These are phyloP conservation scores for Terebella lapidaria DNA, from an alignment of 2,888 invertebrate genomes.

Conservation along the genomic window DNA sequence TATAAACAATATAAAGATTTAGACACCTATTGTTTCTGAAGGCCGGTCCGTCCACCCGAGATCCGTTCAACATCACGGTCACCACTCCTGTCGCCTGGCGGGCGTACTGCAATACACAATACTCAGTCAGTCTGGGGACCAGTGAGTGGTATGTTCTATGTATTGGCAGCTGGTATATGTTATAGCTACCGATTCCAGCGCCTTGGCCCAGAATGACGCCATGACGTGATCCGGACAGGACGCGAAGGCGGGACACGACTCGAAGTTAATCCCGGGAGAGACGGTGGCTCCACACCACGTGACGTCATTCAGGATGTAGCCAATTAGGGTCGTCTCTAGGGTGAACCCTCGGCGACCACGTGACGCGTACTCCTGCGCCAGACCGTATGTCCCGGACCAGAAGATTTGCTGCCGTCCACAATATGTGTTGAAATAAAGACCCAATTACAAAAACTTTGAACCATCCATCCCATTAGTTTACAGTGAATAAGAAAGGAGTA, in stretches of 20 bases:
- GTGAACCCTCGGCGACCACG: background rate
- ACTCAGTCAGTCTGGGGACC: background rate
- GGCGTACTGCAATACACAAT: conserved; percentile 6
- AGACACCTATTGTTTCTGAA: conserved; percentile 11
- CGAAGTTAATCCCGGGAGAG: conserved; percentile 5
- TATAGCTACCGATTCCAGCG: conserved; percentile 3
- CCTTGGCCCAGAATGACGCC: conserved; percentile 9
- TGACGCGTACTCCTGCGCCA: background rate
- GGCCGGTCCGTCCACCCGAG: conserved; percentile 3
- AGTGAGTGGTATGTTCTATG: background rate
- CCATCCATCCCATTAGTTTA: too few relatives aligned
- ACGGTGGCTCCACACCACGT: conserved; percentile 1
- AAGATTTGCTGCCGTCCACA: background rate
- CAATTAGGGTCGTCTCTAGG: conserved; percentile 5
- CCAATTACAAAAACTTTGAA: too few relatives aligned
- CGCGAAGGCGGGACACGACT: conserved; percentile 5
- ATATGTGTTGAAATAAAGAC: background rate
- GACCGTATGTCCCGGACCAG: conserved; percentile 2
- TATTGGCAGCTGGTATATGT: background rate
- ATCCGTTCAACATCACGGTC: conserved; percentile 8
- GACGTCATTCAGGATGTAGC: conserved; percentile 7
- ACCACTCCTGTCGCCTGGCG: conserved; percentile 2
- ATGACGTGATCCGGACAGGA: conserved; percentile 4
- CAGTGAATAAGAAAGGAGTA: too few relatives aligned
- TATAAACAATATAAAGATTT: too few relatives aligned